These are phyloP conservation scores for Lepidocyrtinus sp. DNA, from an alignment of 2,888 invertebrate genomes.

Conservation along the genomic window DNA sequence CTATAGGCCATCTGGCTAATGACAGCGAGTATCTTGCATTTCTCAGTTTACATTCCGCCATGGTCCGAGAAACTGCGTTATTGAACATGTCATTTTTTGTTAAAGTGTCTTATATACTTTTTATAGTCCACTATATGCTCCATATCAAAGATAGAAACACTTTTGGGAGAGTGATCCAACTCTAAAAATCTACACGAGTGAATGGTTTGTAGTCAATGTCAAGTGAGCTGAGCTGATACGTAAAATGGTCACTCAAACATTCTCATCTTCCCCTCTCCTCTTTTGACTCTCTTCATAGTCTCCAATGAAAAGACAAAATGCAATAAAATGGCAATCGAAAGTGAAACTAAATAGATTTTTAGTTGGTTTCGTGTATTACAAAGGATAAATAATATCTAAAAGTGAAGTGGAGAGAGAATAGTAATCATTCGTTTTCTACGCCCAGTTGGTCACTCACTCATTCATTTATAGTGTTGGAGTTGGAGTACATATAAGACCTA, in stretches of 20 bases:
- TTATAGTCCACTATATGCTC: too few species aligned
- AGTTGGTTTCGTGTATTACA: slow-evolving; percentile 20
- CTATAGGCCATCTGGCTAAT: too few species aligned
- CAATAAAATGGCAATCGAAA: slow-evolving; percentile 58
- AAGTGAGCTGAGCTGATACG: slow-evolving; percentile 27
- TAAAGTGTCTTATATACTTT: too few species aligned
- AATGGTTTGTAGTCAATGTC: slow-evolving; percentile 36
- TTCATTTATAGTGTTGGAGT: slow-evolving; percentile 3
- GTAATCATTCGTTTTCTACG: slow-evolving; percentile 37
- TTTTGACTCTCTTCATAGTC: slow-evolving; percentile 21
- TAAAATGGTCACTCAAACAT: slow-evolving; percentile 36
- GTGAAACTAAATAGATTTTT: slow-evolving; percentile 57
- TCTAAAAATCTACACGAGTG: background rate
- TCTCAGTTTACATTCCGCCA: too few species aligned
- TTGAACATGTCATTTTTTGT: too few species aligned
- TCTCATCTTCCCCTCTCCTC: slow-evolving; percentile 18
- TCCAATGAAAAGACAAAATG: slow-evolving; percentile 51
- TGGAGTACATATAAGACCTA: too few species aligned
- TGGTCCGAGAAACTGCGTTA: too few species aligned
- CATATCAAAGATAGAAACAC: background rate
- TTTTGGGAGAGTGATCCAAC: background rate
- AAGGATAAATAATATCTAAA: slow-evolving; percentile 38
- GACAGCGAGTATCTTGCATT: too few species aligned
- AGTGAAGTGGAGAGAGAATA: slow-evolving; percentile 24
- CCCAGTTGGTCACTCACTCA: slow-evolving; percentile 38